Evolutionary conservation across 2,888 invertebrate genomes (phyloP).

Genomic region (Homarus gammarus): DNA sequence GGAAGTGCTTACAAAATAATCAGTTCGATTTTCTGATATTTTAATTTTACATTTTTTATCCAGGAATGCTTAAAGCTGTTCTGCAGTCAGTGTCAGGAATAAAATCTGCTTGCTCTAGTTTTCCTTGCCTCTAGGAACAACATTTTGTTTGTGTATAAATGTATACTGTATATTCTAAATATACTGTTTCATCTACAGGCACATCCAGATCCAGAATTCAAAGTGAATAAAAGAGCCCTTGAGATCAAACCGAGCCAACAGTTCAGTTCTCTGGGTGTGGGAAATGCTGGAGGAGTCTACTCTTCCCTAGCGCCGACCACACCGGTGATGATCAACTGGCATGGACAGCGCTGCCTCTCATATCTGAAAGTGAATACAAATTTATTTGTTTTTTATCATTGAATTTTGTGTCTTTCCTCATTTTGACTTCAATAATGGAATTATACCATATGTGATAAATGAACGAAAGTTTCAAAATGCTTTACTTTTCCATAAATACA

Average conservation of each 20-base stretch:
- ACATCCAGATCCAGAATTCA: conserved; percentile 93
- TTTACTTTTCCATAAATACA: too few relatives aligned
- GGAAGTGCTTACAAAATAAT: too few relatives aligned
- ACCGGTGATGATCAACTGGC: conserved; percentile 93
- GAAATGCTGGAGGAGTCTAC: conserved; percentile 76
- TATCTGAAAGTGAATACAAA: conserved; percentile 80
- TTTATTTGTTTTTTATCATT: not conserved
- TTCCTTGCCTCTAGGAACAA: too few relatives aligned
- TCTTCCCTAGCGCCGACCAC: conserved; percentile 89
- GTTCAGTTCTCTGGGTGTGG: conserved; percentile 82
- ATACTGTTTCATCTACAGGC: conserved; percentile 81
- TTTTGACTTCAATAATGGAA: too few relatives aligned
- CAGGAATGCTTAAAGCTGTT: too few relatives aligned
- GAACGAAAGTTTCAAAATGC: too few relatives aligned
- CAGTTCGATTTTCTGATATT: too few relatives aligned
- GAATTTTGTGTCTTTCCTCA: too few relatives aligned
- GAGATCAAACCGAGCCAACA: conserved; percentile 84
- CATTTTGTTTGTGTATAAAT: too few relatives aligned
- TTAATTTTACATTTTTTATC: too few relatives aligned
- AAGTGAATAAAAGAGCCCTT: conserved; percentile 93
- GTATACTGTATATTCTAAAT: not conserved
- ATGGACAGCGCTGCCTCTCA: conserved; percentile 87
- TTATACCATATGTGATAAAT: too few relatives aligned
- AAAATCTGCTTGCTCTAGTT: not conserved
- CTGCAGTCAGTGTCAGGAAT: not conserved